These are phyloP conservation scores for Papilio helenus DNA, from an alignment of 1,140 invertebrate species.

Conservation along the genomic window DNA sequence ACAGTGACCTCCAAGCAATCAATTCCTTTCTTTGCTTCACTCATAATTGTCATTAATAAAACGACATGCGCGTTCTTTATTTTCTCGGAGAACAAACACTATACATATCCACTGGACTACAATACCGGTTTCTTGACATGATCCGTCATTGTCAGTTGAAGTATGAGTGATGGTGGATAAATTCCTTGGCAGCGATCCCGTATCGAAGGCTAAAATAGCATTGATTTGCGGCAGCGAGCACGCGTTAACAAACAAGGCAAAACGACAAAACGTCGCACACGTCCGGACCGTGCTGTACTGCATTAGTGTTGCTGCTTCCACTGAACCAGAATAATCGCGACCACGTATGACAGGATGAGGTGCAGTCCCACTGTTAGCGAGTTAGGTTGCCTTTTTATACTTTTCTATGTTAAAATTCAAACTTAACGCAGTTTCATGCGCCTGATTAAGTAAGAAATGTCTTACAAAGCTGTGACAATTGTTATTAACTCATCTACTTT, in stretches of 20 bases:
- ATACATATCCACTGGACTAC: background rate
- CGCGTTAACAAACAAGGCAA: conserved; percentile 34
- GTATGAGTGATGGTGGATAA: conserved; percentile 4
- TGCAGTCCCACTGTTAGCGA: conserved; percentile 34
- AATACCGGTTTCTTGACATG: background rate
- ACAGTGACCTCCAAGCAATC: background rate
- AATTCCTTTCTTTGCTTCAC: background rate
- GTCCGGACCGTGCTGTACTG: conserved; percentile 53
- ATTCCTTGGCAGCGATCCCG: conserved; percentile 16
- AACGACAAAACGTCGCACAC: conserved; percentile 42
- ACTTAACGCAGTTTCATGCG: background rate
- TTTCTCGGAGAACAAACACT: background rate
- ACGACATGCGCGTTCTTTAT: background rate
- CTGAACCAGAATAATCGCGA: conserved; percentile 59
- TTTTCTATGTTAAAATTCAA: background rate
- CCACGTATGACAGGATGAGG: conserved; percentile 42
- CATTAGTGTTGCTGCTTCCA: conserved; percentile 55
- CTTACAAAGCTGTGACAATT: background rate
- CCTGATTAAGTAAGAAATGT: background rate
- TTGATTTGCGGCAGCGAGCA: background rate
- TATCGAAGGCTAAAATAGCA: conserved; percentile 22
- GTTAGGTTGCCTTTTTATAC: background rate
- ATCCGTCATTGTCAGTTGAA: conserved; percentile 8
- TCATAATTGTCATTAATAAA: background rate
- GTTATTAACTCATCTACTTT: background rate